Evolutionary conservation across 2,113 vertebrate genomes (phyloP).

Genomic region (Rallus limicola): DNA sequence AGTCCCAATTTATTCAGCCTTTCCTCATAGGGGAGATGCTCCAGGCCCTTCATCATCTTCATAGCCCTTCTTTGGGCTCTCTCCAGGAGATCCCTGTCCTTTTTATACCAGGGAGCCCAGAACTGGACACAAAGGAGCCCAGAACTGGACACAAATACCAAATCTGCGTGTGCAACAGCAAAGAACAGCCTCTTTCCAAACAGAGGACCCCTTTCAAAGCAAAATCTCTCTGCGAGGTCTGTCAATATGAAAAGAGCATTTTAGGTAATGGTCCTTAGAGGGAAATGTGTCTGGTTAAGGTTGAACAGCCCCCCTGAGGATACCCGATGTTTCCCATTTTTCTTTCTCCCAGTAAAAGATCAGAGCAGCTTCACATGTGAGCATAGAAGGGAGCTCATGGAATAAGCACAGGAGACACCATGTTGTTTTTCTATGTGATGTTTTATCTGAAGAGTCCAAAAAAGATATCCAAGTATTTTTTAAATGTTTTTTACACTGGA

Average conservation of each 20-base stretch:
- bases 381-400: background rate
- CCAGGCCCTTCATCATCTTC: too few relatives aligned
- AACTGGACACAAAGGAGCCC: too few relatives aligned
- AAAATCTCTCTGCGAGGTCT: background rate
- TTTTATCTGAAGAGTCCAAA: conserved; percentile 43
- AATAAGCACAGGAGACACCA: background rate
- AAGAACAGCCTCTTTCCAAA: background rate
- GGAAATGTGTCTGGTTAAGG: background rate
- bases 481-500: background rate
- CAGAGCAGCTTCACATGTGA: background rate
- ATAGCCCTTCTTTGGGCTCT: too few relatives aligned
- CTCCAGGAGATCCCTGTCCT: too few relatives aligned
- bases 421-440: background rate
- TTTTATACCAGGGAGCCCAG: too few relatives aligned
- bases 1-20: too few relatives aligned
- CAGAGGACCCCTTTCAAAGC: background rate
- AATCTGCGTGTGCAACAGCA: background rate
- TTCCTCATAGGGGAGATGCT: too few relatives aligned
- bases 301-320: background rate
- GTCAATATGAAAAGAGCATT: background rate
- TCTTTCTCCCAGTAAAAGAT: background rate
- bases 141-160: background rate
- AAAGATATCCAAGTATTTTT: conserved; percentile 9
- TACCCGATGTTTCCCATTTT: background rate
- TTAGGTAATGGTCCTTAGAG: background rate